Evolutionary conservation across 37 sponge, comb jelly and placozoan genomes (phyloP).

Genomic region (Chondrilla cf. caribensis): DNA sequence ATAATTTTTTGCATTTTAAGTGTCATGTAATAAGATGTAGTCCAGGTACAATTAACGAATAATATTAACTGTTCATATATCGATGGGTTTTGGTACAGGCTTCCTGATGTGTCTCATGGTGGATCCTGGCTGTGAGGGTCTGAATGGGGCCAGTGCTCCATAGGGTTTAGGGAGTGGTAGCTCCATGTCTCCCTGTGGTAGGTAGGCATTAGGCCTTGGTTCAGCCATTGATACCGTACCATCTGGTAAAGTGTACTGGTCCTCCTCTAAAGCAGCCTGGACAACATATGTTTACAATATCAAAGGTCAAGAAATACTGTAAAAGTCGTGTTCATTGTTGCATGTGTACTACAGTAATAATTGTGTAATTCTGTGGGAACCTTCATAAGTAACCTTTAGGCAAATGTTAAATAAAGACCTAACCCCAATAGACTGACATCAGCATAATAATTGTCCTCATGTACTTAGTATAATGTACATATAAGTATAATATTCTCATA

Average conservation of each 20-base stretch:
- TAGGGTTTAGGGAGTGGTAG: conserved; percentile 96
- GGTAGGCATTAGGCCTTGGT: conserved; percentile 94
- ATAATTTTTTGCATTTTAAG: too few relatives aligned
- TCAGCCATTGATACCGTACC: conserved; percentile 85
- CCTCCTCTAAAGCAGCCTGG: conserved; percentile 36
- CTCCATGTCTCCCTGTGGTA: conserved; percentile 81
- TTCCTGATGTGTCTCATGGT: conserved; percentile 95
- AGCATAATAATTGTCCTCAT: too few relatives aligned
- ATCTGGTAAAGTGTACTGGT: conserved; percentile 52
- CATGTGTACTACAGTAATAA: too few relatives aligned
- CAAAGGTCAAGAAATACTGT: too few relatives aligned
- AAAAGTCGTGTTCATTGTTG: too few relatives aligned
- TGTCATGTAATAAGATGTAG: too few relatives aligned
- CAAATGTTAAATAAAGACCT: too few relatives aligned
- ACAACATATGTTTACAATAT: not conserved
- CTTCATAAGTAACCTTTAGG: too few relatives aligned
- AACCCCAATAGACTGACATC: too few relatives aligned
- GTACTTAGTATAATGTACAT: too few relatives aligned
- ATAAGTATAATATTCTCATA: too few relatives aligned
- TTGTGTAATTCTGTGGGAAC: too few relatives aligned
- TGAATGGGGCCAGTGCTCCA: conserved; percentile 96
- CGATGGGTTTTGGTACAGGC: conserved; percentile 90
- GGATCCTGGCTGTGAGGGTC: conserved; percentile 89
- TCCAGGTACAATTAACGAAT: not conserved
- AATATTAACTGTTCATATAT: conserved; percentile 55